Evolutionary conservation across 2,888 invertebrate species (phyloP), one percentile per base, ranked within the genome.

Genomic region (Trichopria drosophilae): DNA sequence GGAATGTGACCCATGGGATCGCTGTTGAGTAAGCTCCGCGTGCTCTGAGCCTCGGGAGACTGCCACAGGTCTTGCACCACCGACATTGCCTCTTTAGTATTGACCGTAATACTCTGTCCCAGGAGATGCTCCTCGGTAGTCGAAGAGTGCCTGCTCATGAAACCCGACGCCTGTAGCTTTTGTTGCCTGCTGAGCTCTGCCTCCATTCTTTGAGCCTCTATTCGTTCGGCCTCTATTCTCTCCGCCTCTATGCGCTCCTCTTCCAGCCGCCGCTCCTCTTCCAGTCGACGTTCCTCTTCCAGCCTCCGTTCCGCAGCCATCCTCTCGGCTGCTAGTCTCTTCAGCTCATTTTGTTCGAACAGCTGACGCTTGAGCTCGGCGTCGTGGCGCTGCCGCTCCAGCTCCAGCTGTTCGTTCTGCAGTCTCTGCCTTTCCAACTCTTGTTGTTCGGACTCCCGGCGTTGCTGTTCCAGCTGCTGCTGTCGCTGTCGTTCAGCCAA

Each of bases 41-140:
- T n/a, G 39, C 9, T 12, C 28, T 50, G 32, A 44, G 59, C 26
- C 24, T 57, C 51, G 1, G 72, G 71, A 2, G 74, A 72, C 34
- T 80, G 81, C 74, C 84, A 85, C 54, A 84, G 72, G 56, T 83
- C 81, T 55, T 84, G 79, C 15, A 87, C 79, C 42, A 83, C 81
- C 72, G 83, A 82, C 68, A 84, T 76, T 0, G 86, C 87, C 65
- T 86, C 85, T 62, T 84, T 85, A 1, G 86, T 87, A 63, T 86
- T 83, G 0, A 86, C 83, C 4, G 87, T 87, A 13, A 84, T 78
- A 47, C 82, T 82, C 65, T 82, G 82, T 6, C 80, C 79, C 10
- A 82, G 75, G 1, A 82, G 65, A 59, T 82, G 81, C 12, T 74
- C 72, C 6, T 68, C 70, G 6, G 63, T 60, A 2, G 61, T 55